Conservation (phyloP, 1,140 invertebrate species). For the Cydia strobilella region DNA sequence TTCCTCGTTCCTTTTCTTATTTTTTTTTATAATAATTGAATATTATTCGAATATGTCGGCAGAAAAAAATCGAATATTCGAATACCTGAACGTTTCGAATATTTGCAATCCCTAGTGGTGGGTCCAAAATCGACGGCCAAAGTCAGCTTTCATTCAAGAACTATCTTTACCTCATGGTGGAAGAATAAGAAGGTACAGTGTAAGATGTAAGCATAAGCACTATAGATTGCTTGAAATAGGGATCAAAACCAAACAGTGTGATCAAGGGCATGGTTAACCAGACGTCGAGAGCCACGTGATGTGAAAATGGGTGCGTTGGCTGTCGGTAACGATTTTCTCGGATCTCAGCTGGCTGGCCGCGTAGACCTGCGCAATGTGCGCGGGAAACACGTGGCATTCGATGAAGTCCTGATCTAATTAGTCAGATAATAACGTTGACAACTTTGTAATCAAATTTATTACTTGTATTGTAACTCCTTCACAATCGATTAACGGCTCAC, state of each 20-base stretch:
- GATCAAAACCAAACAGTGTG: neutral
- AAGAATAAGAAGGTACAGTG: too few relatives aligned
- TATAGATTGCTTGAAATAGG: neutral
- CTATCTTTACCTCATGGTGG: too few relatives aligned
- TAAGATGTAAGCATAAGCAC: too few relatives aligned
- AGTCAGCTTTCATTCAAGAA: too few relatives aligned
- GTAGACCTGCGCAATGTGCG: conserved; percentile 61
- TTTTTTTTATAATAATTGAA: too few relatives aligned
- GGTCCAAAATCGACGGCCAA: too few relatives aligned
- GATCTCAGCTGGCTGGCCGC: conserved; percentile 68
- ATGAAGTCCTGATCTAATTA: conserved; percentile 47
- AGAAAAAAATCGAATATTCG: too few relatives aligned
- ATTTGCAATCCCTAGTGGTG: too few relatives aligned
- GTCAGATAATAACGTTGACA: conserved; percentile 33
- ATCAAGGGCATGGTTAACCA: conserved; percentile 9
- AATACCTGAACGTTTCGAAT: too few relatives aligned
- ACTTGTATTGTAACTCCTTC: neutral
- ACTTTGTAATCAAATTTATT: conserved; percentile 32
- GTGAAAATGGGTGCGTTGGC: conserved; percentile 45
- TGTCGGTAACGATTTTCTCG: conserved; percentile 72
- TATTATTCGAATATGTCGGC: too few relatives aligned
- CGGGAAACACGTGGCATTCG: conserved; percentile 57
- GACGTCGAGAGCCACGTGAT: conserved; percentile 46
- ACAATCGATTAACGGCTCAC: conserved; percentile 3
- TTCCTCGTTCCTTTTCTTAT: too few relatives aligned